These are phyloP conservation scores for Fregetta grallaria DNA, from an alignment of 2,113 vertebrate species.

Conservation along the genomic window DNA sequence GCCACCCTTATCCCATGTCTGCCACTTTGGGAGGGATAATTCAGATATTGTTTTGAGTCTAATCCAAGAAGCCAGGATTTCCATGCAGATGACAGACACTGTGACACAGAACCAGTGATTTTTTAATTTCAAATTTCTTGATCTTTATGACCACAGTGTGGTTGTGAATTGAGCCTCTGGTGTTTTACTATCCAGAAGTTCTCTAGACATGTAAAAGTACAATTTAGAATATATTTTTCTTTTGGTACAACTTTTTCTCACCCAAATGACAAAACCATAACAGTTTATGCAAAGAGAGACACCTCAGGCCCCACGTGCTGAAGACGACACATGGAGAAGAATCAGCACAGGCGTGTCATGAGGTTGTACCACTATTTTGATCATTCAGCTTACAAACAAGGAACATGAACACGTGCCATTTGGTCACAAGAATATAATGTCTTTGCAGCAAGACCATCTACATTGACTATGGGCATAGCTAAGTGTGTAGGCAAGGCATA, in stretches of 20 bases:
- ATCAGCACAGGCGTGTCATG: neutral
- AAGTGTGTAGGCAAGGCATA: neutral
- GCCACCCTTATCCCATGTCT: neutral
- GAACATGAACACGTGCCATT: neutral
- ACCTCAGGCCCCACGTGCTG: neutral
- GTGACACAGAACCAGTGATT: neutral
- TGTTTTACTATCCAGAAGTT: neutral
- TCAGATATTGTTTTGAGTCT: neutral
- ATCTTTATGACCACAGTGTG: neutral
- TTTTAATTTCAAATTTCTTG: neutral
- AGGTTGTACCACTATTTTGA: neutral
- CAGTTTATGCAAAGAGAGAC: neutral
- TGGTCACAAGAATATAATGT: neutral
- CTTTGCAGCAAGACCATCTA: neutral
- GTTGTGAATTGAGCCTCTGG: neutral
- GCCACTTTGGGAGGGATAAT: neutral
- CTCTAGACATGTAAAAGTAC: neutral
- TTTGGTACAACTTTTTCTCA: neutral
- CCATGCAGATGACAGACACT: neutral
- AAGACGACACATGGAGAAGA: neutral
- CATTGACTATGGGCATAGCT: neutral
- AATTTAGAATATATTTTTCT: neutral
- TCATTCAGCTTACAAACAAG: neutral
- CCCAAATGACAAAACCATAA: neutral
- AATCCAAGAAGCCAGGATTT: neutral